Conservation (phyloP, 1,140 invertebrate species). For the Drosophila pectinifera region DNA sequence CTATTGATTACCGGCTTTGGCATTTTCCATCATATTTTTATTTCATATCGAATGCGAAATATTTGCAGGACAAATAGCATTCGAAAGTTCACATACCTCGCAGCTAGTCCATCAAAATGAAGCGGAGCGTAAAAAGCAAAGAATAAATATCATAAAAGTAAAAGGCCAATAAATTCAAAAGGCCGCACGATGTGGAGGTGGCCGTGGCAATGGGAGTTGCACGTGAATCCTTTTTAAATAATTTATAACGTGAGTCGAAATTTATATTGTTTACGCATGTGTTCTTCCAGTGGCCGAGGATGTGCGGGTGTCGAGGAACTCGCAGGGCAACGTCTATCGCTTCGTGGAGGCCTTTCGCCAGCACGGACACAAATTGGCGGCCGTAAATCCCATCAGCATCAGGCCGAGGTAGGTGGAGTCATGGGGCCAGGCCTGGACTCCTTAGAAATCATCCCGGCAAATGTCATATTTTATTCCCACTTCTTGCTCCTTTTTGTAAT, state of each 20-base stretch:
- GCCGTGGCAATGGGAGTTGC: constrained; percentile 26
- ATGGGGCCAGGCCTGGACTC: not conserved
- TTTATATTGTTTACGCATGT: constrained; percentile 81
- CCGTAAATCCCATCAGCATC: constrained; percentile 86
- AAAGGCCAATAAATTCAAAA: constrained; percentile 81
- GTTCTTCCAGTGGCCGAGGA: constrained; percentile 75
- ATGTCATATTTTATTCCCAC: constrained; percentile 59
- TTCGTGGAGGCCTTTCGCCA: constrained; percentile 86
- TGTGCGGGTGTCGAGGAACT: constrained; percentile 68
- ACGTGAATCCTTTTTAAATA: constrained; percentile 72
- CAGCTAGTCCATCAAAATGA: constrained; percentile 31
- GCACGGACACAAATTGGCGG: constrained; percentile 86
- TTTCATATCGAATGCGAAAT: constrained; percentile 7
- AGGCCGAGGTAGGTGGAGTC: constrained; percentile 83
- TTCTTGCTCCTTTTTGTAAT: constrained; percentile 42
- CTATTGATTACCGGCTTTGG: not conserved
- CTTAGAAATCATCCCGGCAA: constrained; percentile 15
- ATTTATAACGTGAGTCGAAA: constrained; percentile 75
- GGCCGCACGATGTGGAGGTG: constrained; percentile 33
- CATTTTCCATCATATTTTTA: constrained; percentile 1
- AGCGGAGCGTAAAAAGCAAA: constrained; percentile 46
- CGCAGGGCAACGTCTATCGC: constrained; percentile 83
- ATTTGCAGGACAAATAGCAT: constrained; percentile 16
- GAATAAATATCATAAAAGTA: constrained; percentile 75
- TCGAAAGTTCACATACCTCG: constrained; percentile 24